Conservation (phyloP, 2,888 invertebrate genomes). For the Amblyjoppa proteus region DNA sequence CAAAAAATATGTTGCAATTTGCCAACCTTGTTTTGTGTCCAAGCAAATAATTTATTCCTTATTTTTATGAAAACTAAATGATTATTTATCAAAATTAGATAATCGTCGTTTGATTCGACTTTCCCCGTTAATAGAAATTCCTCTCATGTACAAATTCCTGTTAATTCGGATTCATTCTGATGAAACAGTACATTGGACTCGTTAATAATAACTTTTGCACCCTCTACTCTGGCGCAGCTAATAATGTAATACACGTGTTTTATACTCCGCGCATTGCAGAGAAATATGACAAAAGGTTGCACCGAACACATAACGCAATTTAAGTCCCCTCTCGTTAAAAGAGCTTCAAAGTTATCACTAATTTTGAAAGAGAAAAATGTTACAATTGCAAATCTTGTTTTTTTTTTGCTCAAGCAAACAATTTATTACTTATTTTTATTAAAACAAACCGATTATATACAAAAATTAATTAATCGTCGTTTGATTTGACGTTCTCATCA, state of each 20-base stretch:
- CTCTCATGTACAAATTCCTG: no score
- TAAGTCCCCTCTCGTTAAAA: constrained; percentile 52
- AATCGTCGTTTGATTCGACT: no score
- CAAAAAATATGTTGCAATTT: not conserved
- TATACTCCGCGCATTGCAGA: not conserved
- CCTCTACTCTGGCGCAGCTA: no score
- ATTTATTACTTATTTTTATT: not conserved
- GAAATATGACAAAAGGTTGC: not conserved
- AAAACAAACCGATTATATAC: no score
- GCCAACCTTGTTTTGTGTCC: not conserved
- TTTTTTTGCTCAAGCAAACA: not conserved
- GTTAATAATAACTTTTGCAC: not conserved
- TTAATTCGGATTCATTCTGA: not conserved
- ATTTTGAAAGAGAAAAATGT: not conserved
- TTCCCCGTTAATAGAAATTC: no score
- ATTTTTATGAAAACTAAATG: not conserved
- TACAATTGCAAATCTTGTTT: not conserved
- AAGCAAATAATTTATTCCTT: not conserved
- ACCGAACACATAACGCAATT: not conserved
- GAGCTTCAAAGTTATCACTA: constrained; percentile 12
- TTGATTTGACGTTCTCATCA: no score
- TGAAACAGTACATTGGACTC: not conserved
- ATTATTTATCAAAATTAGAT: no score
- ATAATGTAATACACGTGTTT: not conserved
- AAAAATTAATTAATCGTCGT: no score